Evolutionary conservation across 23 tunicate genomes (phyloP), one percentile per base, ranked within the genome.

Genomic region (Corella eumyota): DNA sequence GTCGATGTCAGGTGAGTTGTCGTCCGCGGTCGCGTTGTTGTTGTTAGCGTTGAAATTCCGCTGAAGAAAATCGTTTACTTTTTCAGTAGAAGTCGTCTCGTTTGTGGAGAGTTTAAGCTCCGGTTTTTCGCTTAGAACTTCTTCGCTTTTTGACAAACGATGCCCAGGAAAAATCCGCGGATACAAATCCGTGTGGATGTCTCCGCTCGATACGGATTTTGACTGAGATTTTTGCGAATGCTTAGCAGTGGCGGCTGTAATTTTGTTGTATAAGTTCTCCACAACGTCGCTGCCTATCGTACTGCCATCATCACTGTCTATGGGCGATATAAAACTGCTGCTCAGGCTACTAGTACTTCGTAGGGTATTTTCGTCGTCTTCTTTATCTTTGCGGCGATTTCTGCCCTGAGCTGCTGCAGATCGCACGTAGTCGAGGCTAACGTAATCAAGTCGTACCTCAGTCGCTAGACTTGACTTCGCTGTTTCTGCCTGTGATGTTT

Each of bases 271-370:
- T 20, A 75, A 36, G 15, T 64, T 60, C 32, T 75, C 82, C 11
- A 75, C 82, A 6, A 75, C 82, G 64, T 75, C 82, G 24, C 82
- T 75, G 5, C 82, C 82, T 22, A 66, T 75, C 21, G 82, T 75
- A 46, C 82, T 75, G 32, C 67, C 67, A 50, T 52, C 67, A 32
- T 75, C 82, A 61, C 82, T 75, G 60, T 34, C 82, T 26, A 75
- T 32, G 32, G 82, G 47, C 28, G 73, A 75, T 29, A 75, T 65
- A 32, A 75, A 65, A 33, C 82, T 75, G 56, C 80, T 74, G 71
- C 80, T 74, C 56, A 74, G 31, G 34, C 80, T 74, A 61, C 82
- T 75, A 49, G 59, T 75, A 36, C 73, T 66, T 15, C 73, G 32
- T 17, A 34, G n/a, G 19, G 64, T 47, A 13, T 26, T 28, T 34